Evolutionary conservation across 2,797 vertebrate genomes (phyloP).

Genomic region (Clarias laeviceps): DNA sequence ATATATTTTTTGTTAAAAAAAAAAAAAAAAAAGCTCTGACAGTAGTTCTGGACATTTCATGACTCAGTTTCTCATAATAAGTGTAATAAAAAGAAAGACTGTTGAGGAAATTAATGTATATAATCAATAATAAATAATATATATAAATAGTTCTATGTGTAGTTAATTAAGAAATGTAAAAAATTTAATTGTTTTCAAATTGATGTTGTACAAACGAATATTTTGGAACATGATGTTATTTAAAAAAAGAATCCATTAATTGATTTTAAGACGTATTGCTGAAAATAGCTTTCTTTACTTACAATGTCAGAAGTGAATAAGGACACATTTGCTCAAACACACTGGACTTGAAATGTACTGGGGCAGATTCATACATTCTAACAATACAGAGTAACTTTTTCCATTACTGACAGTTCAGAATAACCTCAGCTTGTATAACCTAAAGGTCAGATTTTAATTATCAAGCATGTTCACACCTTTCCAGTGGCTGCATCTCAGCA

Average conservation of each 20-base stretch:
- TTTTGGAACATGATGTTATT: background rate
- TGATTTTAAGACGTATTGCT: background rate
- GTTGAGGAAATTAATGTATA: background rate
- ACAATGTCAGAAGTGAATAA: background rate
- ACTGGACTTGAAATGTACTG: background rate
- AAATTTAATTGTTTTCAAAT: background rate
- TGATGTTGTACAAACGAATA: background rate
- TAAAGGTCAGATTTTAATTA: slow-evolving; percentile 6
- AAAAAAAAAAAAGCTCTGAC: background rate
- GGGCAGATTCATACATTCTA: background rate
- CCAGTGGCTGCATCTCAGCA: background rate
- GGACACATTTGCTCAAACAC: background rate
- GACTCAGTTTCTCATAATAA: background rate
- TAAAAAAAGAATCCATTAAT: background rate
- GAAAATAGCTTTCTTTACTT: background rate
- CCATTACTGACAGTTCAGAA: background rate
- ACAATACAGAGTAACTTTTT: background rate
- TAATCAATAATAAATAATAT: background rate
- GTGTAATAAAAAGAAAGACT: background rate
- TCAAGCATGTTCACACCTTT: slow-evolving; percentile 18
- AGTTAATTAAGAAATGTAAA: background rate
- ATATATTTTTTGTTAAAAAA: background rate
- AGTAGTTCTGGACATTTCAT: background rate
- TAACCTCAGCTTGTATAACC: background rate
- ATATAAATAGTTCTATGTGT: background rate